Conservation (phyloP, 2,797 vertebrate genomes). For the Pteronotus mesoamericanus region DNA sequence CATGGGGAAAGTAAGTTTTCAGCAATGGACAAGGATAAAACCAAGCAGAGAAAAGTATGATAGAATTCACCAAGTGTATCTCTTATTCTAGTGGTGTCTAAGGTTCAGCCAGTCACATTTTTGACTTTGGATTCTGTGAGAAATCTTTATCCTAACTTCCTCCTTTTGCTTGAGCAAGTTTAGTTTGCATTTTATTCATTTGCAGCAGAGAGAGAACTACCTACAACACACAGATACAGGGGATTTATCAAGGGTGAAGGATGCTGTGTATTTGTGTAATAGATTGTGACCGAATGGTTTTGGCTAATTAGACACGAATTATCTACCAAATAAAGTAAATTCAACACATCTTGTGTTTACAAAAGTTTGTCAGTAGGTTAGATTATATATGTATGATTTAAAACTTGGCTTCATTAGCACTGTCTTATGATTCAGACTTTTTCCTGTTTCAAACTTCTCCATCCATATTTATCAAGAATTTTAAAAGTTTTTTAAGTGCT, state of each 20-base stretch:
- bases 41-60: constrained; percentile 16
- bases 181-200: constrained; percentile 18
- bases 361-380: constrained; percentile 32
- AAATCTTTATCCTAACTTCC: constrained; percentile 14
- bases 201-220: not conserved
- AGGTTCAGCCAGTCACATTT: not conserved
- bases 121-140: constrained; percentile 1
- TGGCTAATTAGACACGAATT: constrained; percentile 43
- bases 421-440: constrained; percentile 12
- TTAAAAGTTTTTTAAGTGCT: constrained; percentile 47
- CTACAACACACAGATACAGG: not conserved
- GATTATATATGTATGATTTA: not conserved
- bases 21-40: constrained; percentile 42
- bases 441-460: constrained; percentile 17
- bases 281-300: constrained; percentile 37
- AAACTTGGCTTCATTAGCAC: constrained; percentile 40
- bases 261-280: constrained; percentile 7
- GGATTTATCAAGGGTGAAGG: not conserved
- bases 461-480: constrained; percentile 48
- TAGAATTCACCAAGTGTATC: not conserved
- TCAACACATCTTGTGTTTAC: not conserved
- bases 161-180: constrained; percentile 39
- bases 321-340: constrained; percentile 30
- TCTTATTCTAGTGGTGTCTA: constrained; percentile 29
- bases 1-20: constrained; percentile 10